Conservation (phyloP, 1,140 invertebrate species). For the Drosophila parvula region DNA sequence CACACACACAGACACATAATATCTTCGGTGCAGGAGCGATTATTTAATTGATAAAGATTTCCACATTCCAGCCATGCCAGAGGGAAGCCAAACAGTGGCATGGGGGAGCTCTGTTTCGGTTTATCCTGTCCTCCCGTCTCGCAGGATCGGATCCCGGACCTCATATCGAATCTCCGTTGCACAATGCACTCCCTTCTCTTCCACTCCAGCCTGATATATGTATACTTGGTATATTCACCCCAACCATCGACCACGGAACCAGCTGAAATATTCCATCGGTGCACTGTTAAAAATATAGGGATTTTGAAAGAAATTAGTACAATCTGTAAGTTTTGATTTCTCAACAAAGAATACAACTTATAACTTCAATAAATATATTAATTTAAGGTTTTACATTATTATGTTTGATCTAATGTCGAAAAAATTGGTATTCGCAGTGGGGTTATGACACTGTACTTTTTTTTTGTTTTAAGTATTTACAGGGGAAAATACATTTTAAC, state of each 20-base stretch:
- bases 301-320: background rate
- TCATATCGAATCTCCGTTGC: slow-evolving; percentile 76
- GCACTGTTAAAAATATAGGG: background rate
- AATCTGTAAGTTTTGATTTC: background rate
- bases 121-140: slow-evolving; percentile 72
- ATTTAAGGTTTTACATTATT: background rate
- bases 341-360: background rate
- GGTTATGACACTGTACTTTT: background rate
- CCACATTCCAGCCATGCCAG: slow-evolving; percentile 68
- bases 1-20: background rate
- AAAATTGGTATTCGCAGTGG: background rate
- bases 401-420: background rate
- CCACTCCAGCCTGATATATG: slow-evolving; percentile 10
- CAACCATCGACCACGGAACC: slow-evolving; percentile 32
- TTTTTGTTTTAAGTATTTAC: background rate
- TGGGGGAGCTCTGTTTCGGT: slow-evolving; percentile 40
- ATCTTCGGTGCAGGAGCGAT: slow-evolving; percentile 37
- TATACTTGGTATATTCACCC: slow-evolving; percentile 16
- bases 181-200: slow-evolving; percentile 51
- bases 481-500: background rate
- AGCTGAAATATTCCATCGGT: slow-evolving; percentile 19
- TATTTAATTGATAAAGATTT: slow-evolving; percentile 82
- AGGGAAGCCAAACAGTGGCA: slow-evolving; percentile 66
- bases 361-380: background rate
- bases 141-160: slow-evolving; percentile 53